phyloP scores from a whole-genome alignment of 2,113 vertebrate species.

The Stictonetta naevosa region DNA sequence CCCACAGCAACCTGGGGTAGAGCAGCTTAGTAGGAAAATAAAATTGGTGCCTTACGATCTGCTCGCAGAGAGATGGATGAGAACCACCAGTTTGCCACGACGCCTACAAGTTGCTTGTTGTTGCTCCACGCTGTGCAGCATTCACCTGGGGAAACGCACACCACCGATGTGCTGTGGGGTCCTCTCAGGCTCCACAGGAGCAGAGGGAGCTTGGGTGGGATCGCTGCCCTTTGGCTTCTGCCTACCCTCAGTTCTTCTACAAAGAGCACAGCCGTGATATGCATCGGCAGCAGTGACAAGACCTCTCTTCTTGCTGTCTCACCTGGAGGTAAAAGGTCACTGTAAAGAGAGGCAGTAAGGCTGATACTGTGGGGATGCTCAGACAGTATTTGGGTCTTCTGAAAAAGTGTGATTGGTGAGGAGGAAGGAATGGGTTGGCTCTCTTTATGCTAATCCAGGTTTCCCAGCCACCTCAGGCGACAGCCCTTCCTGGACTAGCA shows the following conservation, averaged over 20 bases:
- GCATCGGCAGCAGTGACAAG: rapidly evolving
- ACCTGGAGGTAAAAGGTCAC: neutral
- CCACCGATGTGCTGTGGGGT: rapidly evolving
- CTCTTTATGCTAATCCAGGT: neutral
- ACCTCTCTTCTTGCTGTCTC: neutral
- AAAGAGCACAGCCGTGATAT: neutral
- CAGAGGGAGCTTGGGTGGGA: neutral
- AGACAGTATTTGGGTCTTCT: neutral
- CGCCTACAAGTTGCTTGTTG: neutral
- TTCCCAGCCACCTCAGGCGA: neutral
- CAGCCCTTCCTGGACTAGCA: conserved; percentile 46
- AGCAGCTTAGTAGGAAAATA: neutral
- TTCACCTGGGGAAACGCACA: rapidly evolving
- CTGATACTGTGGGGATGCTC: neutral
- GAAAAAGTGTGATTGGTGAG: rapidly evolving
- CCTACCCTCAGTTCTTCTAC: rapidly evolving
- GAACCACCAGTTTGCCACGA: neutral
- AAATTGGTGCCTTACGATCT: neutral
- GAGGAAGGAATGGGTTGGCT: conserved; percentile 11
- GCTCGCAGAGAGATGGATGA: neutral
- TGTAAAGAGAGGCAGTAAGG: neutral
- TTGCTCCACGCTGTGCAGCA: neutral
- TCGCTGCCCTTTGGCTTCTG: neutral
- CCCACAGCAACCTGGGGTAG: neutral
- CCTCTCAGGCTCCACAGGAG: neutral